phyloP scores from a whole-genome alignment of 2,888 invertebrate species.

The Anticlea derivata region DNA sequence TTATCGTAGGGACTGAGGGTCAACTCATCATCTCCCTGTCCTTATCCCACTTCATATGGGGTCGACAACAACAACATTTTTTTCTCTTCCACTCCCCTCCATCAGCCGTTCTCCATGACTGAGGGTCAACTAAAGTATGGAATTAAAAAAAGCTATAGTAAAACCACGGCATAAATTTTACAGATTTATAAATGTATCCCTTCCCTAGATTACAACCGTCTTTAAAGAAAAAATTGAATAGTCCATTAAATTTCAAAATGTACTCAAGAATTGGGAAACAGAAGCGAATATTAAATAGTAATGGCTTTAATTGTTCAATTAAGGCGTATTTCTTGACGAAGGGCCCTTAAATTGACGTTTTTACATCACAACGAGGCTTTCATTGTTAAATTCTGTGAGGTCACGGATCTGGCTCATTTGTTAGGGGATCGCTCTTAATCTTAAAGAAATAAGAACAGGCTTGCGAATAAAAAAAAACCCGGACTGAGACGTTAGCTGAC shows the following conservation, averaged over 20 bases:
- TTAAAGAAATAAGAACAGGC: constrained; percentile 37
- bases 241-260: background rate
- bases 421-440: constrained; percentile 50
- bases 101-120: too few relatives aligned
- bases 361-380: constrained; percentile 59
- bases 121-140: too few relatives aligned
- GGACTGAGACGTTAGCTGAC: background rate
- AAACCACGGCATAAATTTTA: too few relatives aligned
- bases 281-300: constrained; percentile 20
- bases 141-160: too few relatives aligned
- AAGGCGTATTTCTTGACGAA: constrained; percentile 38
- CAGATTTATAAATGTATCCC: too few relatives aligned
- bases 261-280: background rate
- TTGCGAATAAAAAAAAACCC: constrained; percentile 17
- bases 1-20: too few relatives aligned
- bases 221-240: too few relatives aligned
- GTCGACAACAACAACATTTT: too few relatives aligned
- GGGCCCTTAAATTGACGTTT: constrained; percentile 57
- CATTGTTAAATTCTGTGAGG: constrained; percentile 56
- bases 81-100: too few relatives aligned
- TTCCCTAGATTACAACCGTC: too few relatives aligned
- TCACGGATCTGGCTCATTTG: constrained; percentile 59
- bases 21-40: too few relatives aligned
- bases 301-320: constrained; percentile 33
- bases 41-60: too few relatives aligned